Conservation (phyloP, 2,113 vertebrate species). For the Gasterosteus aculeatus region DNA sequence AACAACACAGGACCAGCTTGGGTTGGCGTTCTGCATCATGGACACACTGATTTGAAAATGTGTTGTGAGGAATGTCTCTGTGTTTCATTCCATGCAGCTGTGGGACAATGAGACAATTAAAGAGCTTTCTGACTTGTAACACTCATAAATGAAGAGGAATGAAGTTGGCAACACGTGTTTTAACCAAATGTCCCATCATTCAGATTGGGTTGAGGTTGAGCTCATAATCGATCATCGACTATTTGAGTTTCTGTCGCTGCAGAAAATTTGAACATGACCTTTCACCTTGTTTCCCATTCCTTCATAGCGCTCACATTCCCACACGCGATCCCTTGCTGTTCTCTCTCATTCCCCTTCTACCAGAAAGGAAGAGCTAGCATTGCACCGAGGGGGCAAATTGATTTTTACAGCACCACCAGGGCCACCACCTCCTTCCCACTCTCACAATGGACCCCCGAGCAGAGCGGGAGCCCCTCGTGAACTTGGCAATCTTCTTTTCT, state of each 20-base stretch:
- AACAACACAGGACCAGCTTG: neutral
- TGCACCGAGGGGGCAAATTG: slow-evolving; percentile 23
- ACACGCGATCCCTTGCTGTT: neutral
- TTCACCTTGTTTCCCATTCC: slow-evolving; percentile 13
- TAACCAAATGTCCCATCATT: too few relatives aligned
- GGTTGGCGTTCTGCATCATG: neutral
- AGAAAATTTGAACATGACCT: neutral
- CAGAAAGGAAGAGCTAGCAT: neutral
- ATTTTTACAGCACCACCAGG: slow-evolving; percentile 31
- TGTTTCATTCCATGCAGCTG: neutral
- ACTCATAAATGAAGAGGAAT: too few relatives aligned
- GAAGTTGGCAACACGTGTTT: too few relatives aligned
- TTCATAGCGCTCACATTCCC: slow-evolving; percentile 33
- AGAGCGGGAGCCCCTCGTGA: slow-evolving; percentile 43
- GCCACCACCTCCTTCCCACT: neutral
- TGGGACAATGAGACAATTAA: neutral
- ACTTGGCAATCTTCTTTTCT: slow-evolving; percentile 43
- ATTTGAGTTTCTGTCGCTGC: neutral
- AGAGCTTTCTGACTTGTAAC: neutral
- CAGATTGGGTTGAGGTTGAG: neutral
- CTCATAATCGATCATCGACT: neutral
- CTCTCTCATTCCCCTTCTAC: neutral
- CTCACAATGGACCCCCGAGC: slow-evolving; percentile 29
- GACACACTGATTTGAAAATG: neutral
- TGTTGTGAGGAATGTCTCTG: neutral